These are phyloP conservation scores for Chlamydotis undulata DNA, from an alignment of 2,113 vertebrate species.

Conservation along the genomic window DNA sequence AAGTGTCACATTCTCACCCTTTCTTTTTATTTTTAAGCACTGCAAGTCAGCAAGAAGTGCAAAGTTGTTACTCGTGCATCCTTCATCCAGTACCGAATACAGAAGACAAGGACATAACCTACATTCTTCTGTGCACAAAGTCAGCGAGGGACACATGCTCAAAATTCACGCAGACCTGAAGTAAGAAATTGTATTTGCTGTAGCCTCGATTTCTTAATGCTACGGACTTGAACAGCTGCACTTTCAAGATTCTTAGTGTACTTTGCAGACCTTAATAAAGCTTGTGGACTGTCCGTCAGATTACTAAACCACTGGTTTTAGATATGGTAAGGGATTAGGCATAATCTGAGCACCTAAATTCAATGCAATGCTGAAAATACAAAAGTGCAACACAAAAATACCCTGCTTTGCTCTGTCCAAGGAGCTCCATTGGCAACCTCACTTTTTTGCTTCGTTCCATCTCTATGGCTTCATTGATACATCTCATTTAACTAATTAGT, in stretches of 20 bases:
- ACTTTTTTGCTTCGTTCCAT: background rate
- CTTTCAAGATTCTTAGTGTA: background rate
- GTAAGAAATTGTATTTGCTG: background rate
- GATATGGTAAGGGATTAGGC: background rate
- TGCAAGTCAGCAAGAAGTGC: slow-evolving; percentile 28
- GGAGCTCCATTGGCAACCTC: background rate
- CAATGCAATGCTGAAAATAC: background rate
- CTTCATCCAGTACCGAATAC: background rate
- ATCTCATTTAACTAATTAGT: background rate
- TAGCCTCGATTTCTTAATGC: background rate
- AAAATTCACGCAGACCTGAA: background rate
- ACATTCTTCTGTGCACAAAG: background rate
- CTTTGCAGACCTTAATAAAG: background rate
- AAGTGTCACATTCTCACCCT: slow-evolving; percentile 34
- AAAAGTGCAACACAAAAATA: background rate
- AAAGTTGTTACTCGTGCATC: background rate
- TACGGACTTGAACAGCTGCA: background rate
- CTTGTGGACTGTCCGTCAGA: background rate
- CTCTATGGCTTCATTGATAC: accelerated
- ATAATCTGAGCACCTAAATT: background rate
- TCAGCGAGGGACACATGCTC: background rate
- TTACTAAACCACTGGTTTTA: background rate
- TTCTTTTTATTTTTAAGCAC: slow-evolving; percentile 55
- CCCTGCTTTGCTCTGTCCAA: background rate
- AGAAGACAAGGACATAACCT: slow-evolving; percentile 26